Conservation (phyloP, 2,888 invertebrate genomes). For the Machimus rusticus region DNA sequence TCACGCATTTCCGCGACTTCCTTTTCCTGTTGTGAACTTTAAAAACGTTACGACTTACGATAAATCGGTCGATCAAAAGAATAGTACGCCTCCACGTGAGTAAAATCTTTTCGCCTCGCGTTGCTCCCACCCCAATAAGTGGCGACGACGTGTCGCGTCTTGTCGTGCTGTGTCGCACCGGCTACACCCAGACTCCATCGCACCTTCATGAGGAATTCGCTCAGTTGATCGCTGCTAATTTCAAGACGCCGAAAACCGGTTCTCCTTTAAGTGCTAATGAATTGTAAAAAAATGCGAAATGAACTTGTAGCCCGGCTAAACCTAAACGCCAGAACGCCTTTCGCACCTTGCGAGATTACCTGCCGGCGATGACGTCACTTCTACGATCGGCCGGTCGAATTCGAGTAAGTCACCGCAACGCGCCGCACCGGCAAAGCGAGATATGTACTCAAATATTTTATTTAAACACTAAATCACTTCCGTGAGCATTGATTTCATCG, state of each 20-base stretch:
- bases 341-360: background rate
- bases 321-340: background rate
- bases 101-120: background rate
- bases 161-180: background rate
- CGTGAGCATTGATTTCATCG: background rate
- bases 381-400: background rate
- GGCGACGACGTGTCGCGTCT: background rate
- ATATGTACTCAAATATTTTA: too few species aligned
- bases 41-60: background rate
- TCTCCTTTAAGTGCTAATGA: background rate
- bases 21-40: background rate
- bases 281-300: background rate
- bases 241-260: background rate
- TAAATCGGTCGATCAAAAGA: background rate
- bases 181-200: background rate
- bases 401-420: too few species aligned
- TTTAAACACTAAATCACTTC: background rate
- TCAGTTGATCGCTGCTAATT: background rate
- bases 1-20: background rate
- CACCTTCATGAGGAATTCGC: background rate
- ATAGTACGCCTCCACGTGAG: background rate
- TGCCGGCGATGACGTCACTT: background rate
- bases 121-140: background rate
- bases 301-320: background rate
- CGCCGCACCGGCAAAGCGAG: too few species aligned